Evolutionary conservation across 2,797 vertebrate genomes (phyloP), one percentile per base, ranked within the genome.

Genomic region (Pangasius mekongensis): DNA sequence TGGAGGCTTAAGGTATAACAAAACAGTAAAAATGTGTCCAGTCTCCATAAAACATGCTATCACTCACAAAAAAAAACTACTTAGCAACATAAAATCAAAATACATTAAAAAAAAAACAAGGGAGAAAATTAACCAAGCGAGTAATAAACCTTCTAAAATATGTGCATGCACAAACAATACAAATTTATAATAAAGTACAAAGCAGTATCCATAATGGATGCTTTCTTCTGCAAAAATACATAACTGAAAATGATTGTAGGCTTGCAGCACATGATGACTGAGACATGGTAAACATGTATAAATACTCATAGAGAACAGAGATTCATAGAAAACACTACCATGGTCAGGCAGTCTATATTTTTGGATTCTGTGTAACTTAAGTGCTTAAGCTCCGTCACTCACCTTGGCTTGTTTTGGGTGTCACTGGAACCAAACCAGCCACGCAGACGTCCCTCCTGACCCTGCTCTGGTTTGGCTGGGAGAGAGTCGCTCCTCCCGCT

Each of bases 351-450:
- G 73, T 89, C 16, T 87, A 24, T 81, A 30, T 82, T 77, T 84
- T 71, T 62, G 27, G 39, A 67, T 74, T 43, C 67, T 78, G 77
- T 52, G 67, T 83, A 90, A 90, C 69, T 67, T 78, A 83, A 88
- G 64, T 80, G 73, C 87, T 87, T 33, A 84, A 90, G 83, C 74
- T 89, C 64, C 47, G 49, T 20, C 64, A 97, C 98, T 93, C 96
- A 99, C 98, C 98, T 99, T 90, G 97, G 97, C 93, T 97, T 99
- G 91, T 97, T 98, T 93, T 96, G 97, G 87, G 95, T 84, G 88
- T 99, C 98, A 91, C 95, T 93, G 24, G 96, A 95, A 52, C 96
- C 95, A 58, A 99, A 99, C 98, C 98, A 98, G 90, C 97, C 93
- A 92, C 95, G 97, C 52, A 93, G 93, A 89, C 95, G 96, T 83